These are phyloP conservation scores for Nothoprocta perdicaria DNA, from an alignment of 2,113 vertebrate species.

Conservation along the genomic window DNA sequence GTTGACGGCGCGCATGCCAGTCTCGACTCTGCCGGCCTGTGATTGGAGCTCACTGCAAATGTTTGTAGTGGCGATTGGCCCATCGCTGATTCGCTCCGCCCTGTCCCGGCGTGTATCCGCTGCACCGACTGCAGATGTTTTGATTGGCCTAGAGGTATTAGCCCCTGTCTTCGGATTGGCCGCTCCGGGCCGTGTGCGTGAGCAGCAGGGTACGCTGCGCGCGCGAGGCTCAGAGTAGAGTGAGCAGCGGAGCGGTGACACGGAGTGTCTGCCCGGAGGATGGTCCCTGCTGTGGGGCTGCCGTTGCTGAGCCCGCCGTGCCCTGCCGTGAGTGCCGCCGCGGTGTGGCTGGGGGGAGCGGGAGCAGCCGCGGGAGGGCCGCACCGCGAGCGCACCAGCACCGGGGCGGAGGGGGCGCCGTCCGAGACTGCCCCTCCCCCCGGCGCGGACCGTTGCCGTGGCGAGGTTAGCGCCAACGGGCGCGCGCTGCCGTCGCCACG, in stretches of 20 bases:
- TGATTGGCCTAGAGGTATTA: not conserved
- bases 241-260: not conserved
- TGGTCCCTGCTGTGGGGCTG: conserved; percentile 74
- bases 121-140: accelerated
- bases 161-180: not conserved
- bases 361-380: not conserved
- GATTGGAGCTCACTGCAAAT: not conserved
- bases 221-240: not conserved
- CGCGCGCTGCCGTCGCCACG: not conserved
- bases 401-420: not conserved
- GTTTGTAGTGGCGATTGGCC: not conserved
- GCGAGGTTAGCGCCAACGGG: not conserved
- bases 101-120: not conserved
- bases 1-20: not conserved
- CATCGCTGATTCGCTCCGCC: not conserved
- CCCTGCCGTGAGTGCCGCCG: conserved; percentile 60
- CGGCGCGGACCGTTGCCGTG: not conserved
- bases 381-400: too few species aligned
- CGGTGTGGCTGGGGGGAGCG: conserved; percentile 17
- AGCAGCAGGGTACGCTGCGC: not conserved
- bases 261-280: conserved; percentile 55
- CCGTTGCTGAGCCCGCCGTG: conserved; percentile 43
- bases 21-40: not conserved
- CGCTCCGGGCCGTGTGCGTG: not conserved
- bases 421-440: not conserved